A percentile compares a stretch with the other conserved stretches of the same genome.
phyloP scores from a whole-genome alignment of 2,888 invertebrate species.

The Strigamia transsilvanica region DNA sequence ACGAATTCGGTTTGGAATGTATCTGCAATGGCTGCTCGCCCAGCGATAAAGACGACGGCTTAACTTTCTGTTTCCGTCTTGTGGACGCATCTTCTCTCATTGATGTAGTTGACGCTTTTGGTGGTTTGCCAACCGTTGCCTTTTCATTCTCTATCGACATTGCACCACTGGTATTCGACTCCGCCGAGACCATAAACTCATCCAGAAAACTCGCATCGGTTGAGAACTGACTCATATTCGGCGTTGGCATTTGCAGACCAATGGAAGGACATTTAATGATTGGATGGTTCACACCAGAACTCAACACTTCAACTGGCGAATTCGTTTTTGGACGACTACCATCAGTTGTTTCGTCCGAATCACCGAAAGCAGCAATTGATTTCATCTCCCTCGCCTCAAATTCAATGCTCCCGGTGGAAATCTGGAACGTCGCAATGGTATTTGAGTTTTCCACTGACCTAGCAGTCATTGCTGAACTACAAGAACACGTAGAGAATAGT shows the following conservation, averaged over 20 bases:
- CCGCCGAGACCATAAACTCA: neutral
- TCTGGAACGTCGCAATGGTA: neutral
- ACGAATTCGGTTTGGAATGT: neutral
- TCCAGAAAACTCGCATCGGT: neutral
- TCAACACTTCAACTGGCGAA: neutral
- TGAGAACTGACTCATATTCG: neutral
- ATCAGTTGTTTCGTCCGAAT: too few species aligned
- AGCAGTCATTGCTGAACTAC: neutral
- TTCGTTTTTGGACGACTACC: too few species aligned
- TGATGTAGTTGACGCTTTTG: neutral
- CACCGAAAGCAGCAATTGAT: too few species aligned
- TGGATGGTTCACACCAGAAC: neutral
- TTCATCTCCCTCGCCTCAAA: neutral
- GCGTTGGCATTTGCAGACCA: neutral
- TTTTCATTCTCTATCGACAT: neutral
- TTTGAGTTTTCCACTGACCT: too few species aligned
- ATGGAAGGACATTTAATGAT: neutral
- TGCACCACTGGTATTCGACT: neutral
- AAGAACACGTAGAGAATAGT: neutral
- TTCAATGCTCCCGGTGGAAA: neutral
- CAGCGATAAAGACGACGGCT: neutral
- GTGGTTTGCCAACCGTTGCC: neutral
- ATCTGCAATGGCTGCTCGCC: neutral
- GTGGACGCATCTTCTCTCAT: neutral
- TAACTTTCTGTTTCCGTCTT: neutral